Base-by-base conservation (phyloP, 2,113 vertebrate species). In the Mungos mungo region DNA sequence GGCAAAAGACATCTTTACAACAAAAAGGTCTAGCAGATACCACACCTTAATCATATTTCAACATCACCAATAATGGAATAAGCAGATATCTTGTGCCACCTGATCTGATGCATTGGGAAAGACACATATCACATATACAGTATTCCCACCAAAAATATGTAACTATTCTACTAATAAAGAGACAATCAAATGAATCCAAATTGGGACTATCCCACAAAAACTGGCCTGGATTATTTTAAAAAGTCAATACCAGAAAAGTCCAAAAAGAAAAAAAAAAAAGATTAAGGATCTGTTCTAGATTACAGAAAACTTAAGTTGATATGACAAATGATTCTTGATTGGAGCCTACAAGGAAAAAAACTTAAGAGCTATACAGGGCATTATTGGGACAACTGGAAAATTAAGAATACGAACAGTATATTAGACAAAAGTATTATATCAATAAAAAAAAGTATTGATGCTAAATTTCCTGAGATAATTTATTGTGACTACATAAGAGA, bases 171-270 rank as follows among this genome's bases (percentile, higher is more conserved):
- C 31, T 50, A 18, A 76, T 47, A 65, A 92, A 19, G 18, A 81
- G 90, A 93, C 25, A 52, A 60, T 89, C 47, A 89, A 66, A 41
- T 63, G 52, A 92, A 92, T 89, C n/a, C n/a, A 92, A 50, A 81
- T 12, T 82, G 68, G 23, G 52, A 41, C 27, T 57, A 86, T 21
- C 88, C 66, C 65, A 89, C 14, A 76, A 91, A 45, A 96, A 72
- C 5, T 93, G 33, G 83, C 38, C 41, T 85, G 27, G 21, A 89
- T 68, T 93, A 80, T 88, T 81, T 54, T 47, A 38, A 95, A 85
- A 90, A 88, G 41, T 54, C 71, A 80, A 29, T 15, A 60, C 31
- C 19, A 92, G 21, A 41, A 72, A 89, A 82, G 57, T 90, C 19
- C 57, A 41, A 33, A 80, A 66, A 68, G 7, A 65, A 83, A 72